Evolutionary conservation across 2,888 invertebrate genomes (phyloP), one percentile per base, ranked within the genome.

Genomic region (Pristionchus arcanus): DNA sequence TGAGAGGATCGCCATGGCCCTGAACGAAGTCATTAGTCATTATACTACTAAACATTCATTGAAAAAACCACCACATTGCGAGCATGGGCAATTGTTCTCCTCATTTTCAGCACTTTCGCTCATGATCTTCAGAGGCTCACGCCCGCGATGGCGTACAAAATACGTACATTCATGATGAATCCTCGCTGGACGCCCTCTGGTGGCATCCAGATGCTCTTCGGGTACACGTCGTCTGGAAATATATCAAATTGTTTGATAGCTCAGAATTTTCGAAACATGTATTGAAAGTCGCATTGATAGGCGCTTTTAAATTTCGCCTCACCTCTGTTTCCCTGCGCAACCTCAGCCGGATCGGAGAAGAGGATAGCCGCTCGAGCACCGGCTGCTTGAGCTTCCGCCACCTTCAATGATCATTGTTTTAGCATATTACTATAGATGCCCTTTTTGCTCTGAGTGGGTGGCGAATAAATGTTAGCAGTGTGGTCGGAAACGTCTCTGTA

Each of bases 111-210:
- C 42, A 49, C 9, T 7, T 13, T 3, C 42, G 42, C 42, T 49
- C 42, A 9, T 3, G 42, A 9, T 49, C 42, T 49, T 49, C 42
- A 49, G 42, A 49, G n/a, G n/a, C n/a, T 7, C 9, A 21, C 42
- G 77, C n/a, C n/a, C n/a, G n/a, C n/a, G n/a, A n/a, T n/a, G n/a
- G n/a, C n/a, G n/a, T n/a, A n/a, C n/a, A 77, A 37, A 42, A 25
- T 15, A 31, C 42, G n/a, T 25, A 91, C 91, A 92, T 95, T 85
- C 95, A 94, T 86, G 95, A 95, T 28, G 11, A 95, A 95, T 25
- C 96, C 96, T 63, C 96, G 93, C 91, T 96, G 96, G 7, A 96
- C 96, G 21, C 95, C 96, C 66, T 95, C 95, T 0, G 95, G 95
- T 0, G 96, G 96, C 94, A 96, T 95, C 95, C 95, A 96, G 93